These are phyloP conservation scores for Corbicula japonica DNA, from an alignment of 2,888 invertebrate genomes.

Conservation along the genomic window DNA sequence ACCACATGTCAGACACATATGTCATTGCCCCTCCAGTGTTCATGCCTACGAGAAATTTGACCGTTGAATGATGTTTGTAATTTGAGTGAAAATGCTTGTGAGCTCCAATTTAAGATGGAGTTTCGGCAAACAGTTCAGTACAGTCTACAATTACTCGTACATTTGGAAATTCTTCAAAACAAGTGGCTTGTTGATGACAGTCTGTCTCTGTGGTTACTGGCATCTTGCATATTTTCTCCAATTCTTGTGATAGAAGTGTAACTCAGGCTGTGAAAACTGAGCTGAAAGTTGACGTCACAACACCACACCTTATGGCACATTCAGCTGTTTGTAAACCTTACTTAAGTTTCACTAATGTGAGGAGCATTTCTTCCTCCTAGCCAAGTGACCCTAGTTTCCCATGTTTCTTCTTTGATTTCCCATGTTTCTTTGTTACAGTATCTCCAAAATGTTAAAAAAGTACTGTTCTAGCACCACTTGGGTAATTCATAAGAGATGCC, in stretches of 20 bases:
- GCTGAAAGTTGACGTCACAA: slow-evolving; percentile 9
- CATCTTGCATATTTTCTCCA: slow-evolving; percentile 35
- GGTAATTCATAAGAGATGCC: too few relatives aligned
- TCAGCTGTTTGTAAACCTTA: slow-evolving; percentile 28
- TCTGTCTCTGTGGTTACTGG: slow-evolving; percentile 24
- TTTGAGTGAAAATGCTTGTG: slow-evolving; percentile 46
- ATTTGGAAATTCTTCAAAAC: slow-evolving; percentile 37
- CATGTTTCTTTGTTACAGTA: too few relatives aligned
- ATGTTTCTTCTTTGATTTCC: slow-evolving; percentile 23
- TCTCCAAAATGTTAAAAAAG: slow-evolving; percentile 17
- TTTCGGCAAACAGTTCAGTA: slow-evolving; percentile 45
- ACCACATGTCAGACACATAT: slow-evolving; percentile 53
- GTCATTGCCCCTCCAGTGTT: slow-evolving; percentile 52
- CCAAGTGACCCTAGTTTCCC: not conserved
- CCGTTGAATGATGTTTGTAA: slow-evolving; percentile 56
- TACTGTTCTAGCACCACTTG: slow-evolving; percentile 27
- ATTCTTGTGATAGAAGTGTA: slow-evolving; percentile 15
- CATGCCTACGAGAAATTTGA: slow-evolving; percentile 55
- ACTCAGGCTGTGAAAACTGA: slow-evolving; percentile 44
- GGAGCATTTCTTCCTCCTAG: slow-evolving; percentile 36
- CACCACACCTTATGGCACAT: slow-evolving; percentile 33
- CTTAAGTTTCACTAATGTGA: slow-evolving; percentile 39
- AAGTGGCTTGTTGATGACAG: slow-evolving; percentile 10
- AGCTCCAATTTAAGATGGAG: slow-evolving; percentile 31
- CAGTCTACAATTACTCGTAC: slow-evolving; percentile 40